Conservation (phyloP, 1,140 invertebrate genomes). For the Eriosoma lanigerum region DNA sequence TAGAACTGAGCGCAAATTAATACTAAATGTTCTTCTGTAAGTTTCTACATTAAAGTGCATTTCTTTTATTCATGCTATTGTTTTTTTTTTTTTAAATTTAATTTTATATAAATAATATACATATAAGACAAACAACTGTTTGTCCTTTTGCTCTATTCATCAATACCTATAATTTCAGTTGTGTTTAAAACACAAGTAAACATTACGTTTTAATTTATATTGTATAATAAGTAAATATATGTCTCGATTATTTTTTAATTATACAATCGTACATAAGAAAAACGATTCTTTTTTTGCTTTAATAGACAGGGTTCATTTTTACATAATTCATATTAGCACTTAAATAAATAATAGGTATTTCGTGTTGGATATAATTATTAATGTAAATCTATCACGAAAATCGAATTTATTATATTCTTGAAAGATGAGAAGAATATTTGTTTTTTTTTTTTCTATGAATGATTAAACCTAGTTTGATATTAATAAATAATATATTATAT, state of each 20-base stretch:
- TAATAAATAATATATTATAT: constrained; percentile 3
- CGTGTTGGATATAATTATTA: constrained; percentile 7
- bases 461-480: background rate
- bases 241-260: constrained; percentile 22
- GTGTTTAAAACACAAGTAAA: constrained; percentile 14
- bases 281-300: constrained; percentile 30
- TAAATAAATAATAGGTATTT: constrained; percentile 20
- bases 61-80: constrained; percentile 49
- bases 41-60: constrained; percentile 52
- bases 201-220: constrained; percentile 22
- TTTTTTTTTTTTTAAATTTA: constrained; percentile 15
- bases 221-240: constrained; percentile 39
- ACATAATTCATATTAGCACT: constrained; percentile 43
- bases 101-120: constrained; percentile 9
- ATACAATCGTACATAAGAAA: background rate
- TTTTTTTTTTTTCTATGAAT: constrained; percentile 11
- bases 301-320: constrained; percentile 46
- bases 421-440: background rate
- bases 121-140: background rate
- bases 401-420: constrained; percentile 14
- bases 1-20: constrained; percentile 41
- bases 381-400: constrained; percentile 26
- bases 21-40: constrained; percentile 50
- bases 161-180: constrained; percentile 29
- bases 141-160: constrained; percentile 39